Evolutionary conservation across 2,113 vertebrate species (phyloP).

Genomic region (Hippotragus niger): DNA sequence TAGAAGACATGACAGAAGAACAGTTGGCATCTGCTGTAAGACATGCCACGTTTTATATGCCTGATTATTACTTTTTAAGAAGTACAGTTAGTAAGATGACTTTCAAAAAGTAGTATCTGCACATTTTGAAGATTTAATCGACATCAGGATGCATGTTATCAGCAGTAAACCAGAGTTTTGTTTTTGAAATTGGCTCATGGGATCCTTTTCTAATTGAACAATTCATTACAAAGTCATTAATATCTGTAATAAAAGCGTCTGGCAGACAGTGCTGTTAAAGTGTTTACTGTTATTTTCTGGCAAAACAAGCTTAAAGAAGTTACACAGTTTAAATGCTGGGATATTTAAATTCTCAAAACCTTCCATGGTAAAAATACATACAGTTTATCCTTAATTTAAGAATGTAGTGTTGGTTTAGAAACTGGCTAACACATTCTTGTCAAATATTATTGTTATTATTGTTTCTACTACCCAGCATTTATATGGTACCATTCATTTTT

Average conservation of each 20-base stretch:
- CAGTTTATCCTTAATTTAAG: slow-evolving; percentile 8
- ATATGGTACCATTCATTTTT: background rate
- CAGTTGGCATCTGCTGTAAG: slow-evolving; percentile 98
- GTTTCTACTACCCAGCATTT: background rate
- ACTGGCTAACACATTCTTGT: background rate
- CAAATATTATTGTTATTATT: background rate
- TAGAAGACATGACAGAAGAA: slow-evolving; percentile 99
- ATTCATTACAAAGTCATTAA: background rate
- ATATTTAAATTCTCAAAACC: slow-evolving; percentile 32
- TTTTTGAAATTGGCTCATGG: background rate
- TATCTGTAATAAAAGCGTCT: background rate
- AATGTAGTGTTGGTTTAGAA: slow-evolving; percentile 21
- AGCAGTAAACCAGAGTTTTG: background rate
- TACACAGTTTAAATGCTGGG: slow-evolving; percentile 10
- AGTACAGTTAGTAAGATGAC: background rate
- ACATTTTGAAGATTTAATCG: slow-evolving; percentile 7
- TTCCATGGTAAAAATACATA: background rate
- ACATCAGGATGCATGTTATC: background rate
- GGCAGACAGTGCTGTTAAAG: background rate
- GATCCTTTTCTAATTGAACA: background rate
- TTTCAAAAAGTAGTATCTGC: slow-evolving; percentile 33
- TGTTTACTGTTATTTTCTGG: slow-evolving; percentile 18
- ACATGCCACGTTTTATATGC: background rate
- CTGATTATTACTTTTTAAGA: background rate
- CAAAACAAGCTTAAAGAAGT: background rate